Percentiles rank a stretch among this genome's conserved stretches.
Conservation (phyloP, 2,113 vertebrate genomes). For the Entomyzon cyanotis region DNA sequence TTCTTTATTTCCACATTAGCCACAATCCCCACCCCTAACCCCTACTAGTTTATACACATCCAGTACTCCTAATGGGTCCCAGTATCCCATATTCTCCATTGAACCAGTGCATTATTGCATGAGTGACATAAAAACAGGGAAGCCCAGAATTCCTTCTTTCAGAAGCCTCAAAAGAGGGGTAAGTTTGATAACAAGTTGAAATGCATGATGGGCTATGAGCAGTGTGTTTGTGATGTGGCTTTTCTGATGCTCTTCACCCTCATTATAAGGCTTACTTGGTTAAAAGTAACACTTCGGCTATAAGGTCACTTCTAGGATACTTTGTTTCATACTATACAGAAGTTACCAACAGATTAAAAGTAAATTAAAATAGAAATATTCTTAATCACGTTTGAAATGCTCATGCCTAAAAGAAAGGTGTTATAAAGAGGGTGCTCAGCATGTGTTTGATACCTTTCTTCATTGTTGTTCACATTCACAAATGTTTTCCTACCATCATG, state of each 20-base stretch:
- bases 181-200: constrained; percentile 81
- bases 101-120: constrained; percentile 93
- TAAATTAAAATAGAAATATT: neutral
- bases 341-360: constrained; percentile 38
- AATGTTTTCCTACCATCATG: constrained; percentile 69
- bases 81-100: constrained; percentile 86
- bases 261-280: constrained; percentile 76
- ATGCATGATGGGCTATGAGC: constrained; percentile 81
- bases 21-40: constrained; percentile 82
- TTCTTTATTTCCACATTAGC: constrained; percentile 83
- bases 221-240: constrained; percentile 80
- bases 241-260: constrained; percentile 79
- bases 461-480: constrained; percentile 73
- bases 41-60: constrained; percentile 81
- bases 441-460: constrained; percentile 69
- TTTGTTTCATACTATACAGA: neutral
- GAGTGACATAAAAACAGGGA: constrained; percentile 92
- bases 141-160: constrained; percentile 93
- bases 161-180: constrained; percentile 92
- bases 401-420: constrained; percentile 62
- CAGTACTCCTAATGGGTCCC: constrained; percentile 81
- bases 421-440: constrained; percentile 83
- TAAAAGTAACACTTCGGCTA: constrained; percentile 17
- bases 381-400: constrained; percentile 42
- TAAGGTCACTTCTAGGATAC: constrained; percentile 13